Conservation (phyloP, 2,888 invertebrate genomes). For the Melanostoma scalare region DNA sequence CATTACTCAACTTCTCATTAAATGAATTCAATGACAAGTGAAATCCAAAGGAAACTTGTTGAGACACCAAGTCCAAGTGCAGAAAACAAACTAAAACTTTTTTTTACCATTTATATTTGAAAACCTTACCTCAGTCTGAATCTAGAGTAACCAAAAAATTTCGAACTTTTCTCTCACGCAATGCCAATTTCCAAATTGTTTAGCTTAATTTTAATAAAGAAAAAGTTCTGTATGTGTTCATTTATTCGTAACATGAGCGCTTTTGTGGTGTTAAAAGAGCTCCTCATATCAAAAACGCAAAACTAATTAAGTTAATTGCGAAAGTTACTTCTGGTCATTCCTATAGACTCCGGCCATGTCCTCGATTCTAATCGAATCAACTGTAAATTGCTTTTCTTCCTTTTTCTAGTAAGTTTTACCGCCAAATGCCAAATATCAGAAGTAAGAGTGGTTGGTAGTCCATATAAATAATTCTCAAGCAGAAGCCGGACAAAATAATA, state of each 20-base stretch:
- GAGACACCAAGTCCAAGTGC: too few species aligned
- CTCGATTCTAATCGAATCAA: constrained; percentile 63
- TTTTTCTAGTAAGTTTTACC: constrained; percentile 13
- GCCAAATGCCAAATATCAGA: neutral
- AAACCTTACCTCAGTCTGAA: too few species aligned
- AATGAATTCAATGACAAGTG: too few species aligned
- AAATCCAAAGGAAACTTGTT: too few species aligned
- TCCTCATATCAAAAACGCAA: constrained; percentile 33
- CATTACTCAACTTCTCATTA: too few species aligned
- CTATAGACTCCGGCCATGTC: constrained; percentile 23
- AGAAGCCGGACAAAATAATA: constrained; percentile 38
- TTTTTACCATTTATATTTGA: too few species aligned
- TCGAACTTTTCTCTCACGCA: too few species aligned
- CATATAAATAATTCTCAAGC: constrained; percentile 9
- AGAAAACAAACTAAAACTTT: too few species aligned
- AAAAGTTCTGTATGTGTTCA: neutral
- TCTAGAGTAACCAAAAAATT: too few species aligned
- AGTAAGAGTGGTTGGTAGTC: constrained; percentile 8
- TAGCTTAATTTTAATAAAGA: too few species aligned
- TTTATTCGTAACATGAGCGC: constrained; percentile 34
- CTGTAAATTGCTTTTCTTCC: constrained; percentile 32
- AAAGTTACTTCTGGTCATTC: constrained; percentile 47
- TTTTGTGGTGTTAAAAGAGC: neutral
- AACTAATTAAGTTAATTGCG: constrained; percentile 69
- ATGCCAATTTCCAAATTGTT: too few species aligned